A percentile compares a stretch with the other conserved stretches of the same genome.
phyloP scores from a whole-genome alignment of 1,140 invertebrate genomes.

The Theocolax elegans region DNA sequence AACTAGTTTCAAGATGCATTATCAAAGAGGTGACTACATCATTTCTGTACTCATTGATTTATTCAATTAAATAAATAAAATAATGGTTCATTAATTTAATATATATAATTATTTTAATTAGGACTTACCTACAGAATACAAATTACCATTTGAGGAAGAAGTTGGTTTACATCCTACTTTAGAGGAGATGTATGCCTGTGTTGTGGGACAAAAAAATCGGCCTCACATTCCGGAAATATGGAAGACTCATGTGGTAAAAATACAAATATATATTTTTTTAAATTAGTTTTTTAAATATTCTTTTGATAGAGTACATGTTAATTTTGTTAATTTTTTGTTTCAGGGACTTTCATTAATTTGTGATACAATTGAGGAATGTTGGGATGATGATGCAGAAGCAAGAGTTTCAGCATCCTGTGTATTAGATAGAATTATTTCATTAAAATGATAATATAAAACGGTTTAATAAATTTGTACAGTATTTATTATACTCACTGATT shows the following conservation, averaged over 20 bases:
- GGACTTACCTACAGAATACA: constrained; percentile 74
- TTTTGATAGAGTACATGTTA: neutral
- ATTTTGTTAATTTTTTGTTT: constrained; percentile 48
- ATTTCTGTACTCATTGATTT: neutral
- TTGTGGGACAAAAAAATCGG: constrained; percentile 84
- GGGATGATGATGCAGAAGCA: constrained; percentile 94
- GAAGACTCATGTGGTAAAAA: neutral
- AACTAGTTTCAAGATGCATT: constrained; percentile 78
- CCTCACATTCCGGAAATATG: constrained; percentile 63
- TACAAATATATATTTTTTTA: neutral
- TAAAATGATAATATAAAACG: constrained; percentile 52
- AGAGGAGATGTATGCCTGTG: constrained; percentile 81
- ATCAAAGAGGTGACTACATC: neutral
- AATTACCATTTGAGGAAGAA: constrained; percentile 84
- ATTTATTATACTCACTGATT: no score
- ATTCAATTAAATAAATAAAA: neutral
- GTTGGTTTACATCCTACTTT: constrained; percentile 76
- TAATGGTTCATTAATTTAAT: neutral
- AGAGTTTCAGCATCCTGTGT: constrained; percentile 89
- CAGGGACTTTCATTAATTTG: constrained; percentile 78
- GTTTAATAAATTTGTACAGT: no score
- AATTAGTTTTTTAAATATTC: neutral
- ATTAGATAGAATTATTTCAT: constrained; percentile 83
- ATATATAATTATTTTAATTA: constrained; percentile 65
- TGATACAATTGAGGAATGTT: constrained; percentile 93